These are phyloP conservation scores for Ginglymostoma cirratum DNA, from an alignment of 2,113 vertebrate species.

Conservation along the genomic window DNA sequence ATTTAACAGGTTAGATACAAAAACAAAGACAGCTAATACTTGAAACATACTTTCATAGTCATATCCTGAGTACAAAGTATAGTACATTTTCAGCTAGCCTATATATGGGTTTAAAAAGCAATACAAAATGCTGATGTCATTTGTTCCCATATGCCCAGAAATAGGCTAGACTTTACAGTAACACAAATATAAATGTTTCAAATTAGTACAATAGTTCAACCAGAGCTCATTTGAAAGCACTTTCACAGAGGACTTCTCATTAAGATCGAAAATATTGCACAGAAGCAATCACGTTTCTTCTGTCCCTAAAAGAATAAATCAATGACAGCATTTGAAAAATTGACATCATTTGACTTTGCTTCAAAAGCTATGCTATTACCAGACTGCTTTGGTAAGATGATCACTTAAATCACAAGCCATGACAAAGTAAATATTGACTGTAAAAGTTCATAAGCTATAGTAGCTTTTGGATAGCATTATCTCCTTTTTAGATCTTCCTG, in stretches of 20 bases:
- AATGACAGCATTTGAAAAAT: background rate
- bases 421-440: no score
- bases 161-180: background rate
- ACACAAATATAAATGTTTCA: background rate
- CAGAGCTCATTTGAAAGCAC: background rate
- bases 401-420: background rate
- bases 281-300: conserved; percentile 3
- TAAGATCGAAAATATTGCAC: background rate
- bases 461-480: background rate
- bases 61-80: conserved; percentile 7
- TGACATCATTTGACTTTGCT: background rate
- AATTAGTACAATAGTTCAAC: background rate
- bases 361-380: background rate
- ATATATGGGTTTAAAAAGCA: background rate
- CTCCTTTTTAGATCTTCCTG: background rate
- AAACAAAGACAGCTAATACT: background rate
- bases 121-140: background rate
- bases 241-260: background rate
- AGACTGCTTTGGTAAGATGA: background rate
- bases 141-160: background rate
- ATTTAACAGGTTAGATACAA: background rate
- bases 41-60: conserved; percentile 1
- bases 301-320: background rate
- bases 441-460: background rate
- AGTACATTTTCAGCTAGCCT: background rate